These are phyloP conservation scores for Drosophila pseudotalamancana DNA, from an alignment of 2,888 invertebrate genomes.

Conservation along the genomic window DNA sequence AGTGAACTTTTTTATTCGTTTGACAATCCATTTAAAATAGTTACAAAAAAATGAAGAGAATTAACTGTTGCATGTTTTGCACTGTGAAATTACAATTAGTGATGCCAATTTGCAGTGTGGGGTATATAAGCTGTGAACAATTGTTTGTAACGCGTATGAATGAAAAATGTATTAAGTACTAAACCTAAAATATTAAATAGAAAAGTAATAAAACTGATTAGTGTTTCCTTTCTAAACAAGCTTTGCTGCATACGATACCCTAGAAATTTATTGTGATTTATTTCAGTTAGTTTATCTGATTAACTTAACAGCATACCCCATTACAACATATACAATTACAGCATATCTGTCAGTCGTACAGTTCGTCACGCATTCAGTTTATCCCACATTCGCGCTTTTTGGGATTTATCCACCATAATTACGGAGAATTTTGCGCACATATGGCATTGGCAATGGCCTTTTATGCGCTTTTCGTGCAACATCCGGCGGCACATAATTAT, in stretches of 20 bases:
- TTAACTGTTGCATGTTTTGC: constrained; percentile 33
- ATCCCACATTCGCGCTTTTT: background rate
- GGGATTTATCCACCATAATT: constrained; percentile 45
- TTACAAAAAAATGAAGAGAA: constrained; percentile 14
- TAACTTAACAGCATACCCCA: too few species aligned
- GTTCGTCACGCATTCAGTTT: background rate
- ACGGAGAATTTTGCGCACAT: constrained; percentile 56
- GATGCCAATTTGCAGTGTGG: background rate
- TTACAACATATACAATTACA: too few species aligned
- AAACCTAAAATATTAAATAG: too few species aligned
- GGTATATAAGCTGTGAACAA: background rate
- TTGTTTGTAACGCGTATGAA: background rate
- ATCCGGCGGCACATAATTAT: constrained; percentile 69
- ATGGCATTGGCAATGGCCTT: constrained; percentile 51
- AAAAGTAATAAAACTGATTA: too few species aligned
- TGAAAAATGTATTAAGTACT: too few species aligned
- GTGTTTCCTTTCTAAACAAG: too few species aligned
- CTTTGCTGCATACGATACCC: too few species aligned
- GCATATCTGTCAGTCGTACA: constrained; percentile 8
- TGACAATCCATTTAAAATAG: constrained; percentile 50
- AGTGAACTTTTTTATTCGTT: constrained; percentile 17
- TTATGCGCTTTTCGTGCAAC: constrained; percentile 21
- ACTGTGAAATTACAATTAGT: constrained; percentile 18
- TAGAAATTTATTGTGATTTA: too few species aligned
- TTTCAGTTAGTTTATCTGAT: too few species aligned